Percentiles rank a stretch among this genome's conserved stretches.
Evolutionary conservation across 2,113 vertebrate genomes (phyloP).

Genomic region (Petroica traversi): DNA sequence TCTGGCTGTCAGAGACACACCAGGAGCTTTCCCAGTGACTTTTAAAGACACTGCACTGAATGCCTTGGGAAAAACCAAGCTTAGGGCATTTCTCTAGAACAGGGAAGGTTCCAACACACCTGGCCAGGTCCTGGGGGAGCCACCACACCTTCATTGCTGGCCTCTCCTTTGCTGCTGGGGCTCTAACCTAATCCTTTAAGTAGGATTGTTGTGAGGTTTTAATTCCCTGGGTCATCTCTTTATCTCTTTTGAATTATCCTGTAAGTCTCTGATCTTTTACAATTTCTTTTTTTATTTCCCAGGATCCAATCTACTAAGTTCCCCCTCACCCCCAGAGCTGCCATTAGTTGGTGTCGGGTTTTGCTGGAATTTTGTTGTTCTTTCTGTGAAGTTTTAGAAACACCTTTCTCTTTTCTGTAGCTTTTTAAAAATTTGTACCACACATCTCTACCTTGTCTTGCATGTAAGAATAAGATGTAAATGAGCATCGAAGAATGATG

Average conservation of each 20-base stretch:
- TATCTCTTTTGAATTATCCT: constrained; percentile 13
- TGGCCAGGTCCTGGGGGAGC: neutral
- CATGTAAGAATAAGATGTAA: neutral
- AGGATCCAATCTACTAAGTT: neutral
- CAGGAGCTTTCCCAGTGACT: neutral
- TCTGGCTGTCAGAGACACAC: neutral
- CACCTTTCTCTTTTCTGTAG: neutral
- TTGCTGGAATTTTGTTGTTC: neutral
- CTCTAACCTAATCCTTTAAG: neutral
- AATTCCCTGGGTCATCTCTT: constrained; percentile 12
- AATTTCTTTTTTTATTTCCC: neutral
- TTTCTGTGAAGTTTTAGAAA: neutral
- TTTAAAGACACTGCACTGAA: neutral
- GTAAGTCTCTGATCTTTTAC: neutral
- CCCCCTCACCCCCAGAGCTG: neutral
- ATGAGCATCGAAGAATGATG: neutral
- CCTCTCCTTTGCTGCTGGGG: neutral
- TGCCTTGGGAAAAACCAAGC: neutral
- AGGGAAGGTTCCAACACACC: neutral
- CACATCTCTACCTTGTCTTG: neutral
- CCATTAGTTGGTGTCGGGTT: rapidly evolving
- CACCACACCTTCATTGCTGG: neutral
- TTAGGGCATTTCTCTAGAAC: neutral
- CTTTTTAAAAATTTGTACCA: neutral
- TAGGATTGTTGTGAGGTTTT: neutral